phyloP scores from a whole-genome alignment of 2,113 vertebrate genomes.

The Bambusicola thoracicus region DNA sequence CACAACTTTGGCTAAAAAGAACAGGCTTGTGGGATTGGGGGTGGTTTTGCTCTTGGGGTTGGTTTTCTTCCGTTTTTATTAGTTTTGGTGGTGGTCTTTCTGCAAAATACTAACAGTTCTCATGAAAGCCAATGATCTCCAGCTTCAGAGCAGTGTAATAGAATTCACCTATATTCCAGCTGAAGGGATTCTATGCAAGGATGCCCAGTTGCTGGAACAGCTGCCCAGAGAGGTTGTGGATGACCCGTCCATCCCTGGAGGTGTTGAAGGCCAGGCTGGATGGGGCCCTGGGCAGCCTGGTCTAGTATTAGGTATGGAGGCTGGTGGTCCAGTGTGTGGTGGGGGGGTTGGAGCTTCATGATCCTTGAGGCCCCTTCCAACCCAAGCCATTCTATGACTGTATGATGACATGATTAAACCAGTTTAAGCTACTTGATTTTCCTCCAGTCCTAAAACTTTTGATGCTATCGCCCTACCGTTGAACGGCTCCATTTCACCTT shows the following conservation, averaged over 20 bases:
- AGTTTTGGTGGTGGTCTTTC: neutral
- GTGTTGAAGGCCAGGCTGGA: too few relatives aligned
- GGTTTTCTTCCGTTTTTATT: neutral
- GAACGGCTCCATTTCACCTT: neutral
- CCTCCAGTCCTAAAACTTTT: neutral
- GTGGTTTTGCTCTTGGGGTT: neutral
- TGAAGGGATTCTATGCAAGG: neutral
- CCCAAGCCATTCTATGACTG: too few relatives aligned
- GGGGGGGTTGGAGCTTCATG: too few relatives aligned
- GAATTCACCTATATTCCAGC: neutral
- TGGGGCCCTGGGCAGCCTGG: too few relatives aligned
- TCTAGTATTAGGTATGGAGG: too few relatives aligned
- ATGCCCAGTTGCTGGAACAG: neutral
- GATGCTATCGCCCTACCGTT: too few relatives aligned
- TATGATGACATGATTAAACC: neutral
- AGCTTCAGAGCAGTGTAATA: rapidly evolving
- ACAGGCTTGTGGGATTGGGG: neutral
- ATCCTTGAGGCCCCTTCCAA: too few relatives aligned
- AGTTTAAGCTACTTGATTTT: neutral
- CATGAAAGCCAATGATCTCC: rapidly evolving
- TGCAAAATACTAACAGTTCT: neutral
- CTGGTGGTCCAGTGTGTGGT: too few relatives aligned
- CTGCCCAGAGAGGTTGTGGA: too few relatives aligned
- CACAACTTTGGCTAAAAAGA: neutral
- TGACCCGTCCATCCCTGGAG: too few relatives aligned